Evolutionary conservation across 2,888 invertebrate species (phyloP), one percentile per base, ranked within the genome.

Genomic region (Amphipoea lucens): DNA sequence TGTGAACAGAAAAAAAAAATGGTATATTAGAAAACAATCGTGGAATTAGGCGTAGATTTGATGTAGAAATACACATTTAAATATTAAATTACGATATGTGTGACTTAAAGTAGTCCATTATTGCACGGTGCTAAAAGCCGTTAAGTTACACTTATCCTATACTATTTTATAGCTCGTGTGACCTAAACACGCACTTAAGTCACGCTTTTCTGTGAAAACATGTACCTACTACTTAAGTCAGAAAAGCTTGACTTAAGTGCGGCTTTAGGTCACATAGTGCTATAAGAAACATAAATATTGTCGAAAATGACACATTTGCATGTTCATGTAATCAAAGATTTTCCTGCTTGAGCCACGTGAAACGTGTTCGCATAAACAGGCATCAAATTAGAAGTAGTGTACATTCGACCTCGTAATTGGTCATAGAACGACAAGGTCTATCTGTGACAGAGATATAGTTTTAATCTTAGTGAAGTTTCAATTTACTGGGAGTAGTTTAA

Each of bases 1-100:
- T 89, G 84, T n/a, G 57, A 83, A 81, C 57, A 76, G 54, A 84
- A 80, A 71, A 0, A 78, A 67, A 42, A 7, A 9, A n/a, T n/a
- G 2, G 40, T 20, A 17, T 23, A 74, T 86, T 76, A 86, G 70
- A 63, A 36, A 72, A 71, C 6, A 17, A 17, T 42, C 17, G 6
- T 29, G 11, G 20, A 62, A 40, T 14, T 51, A 23, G 36, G 9
- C n/a, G 29, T 45, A 42, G 63, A n/a, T 62, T 71, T 20, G 6
- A 57, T n/a, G 62, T 7, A 68, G 14, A 9, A 48, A 48, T 11
- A 48, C 14, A 71, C 36, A 45, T n/a, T 48, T 23, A n/a, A 42
- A 36, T 7, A 54, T 23, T 57, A 23, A 3, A 57, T 57, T 57
- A 54, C 9, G 23, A 57, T 23, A 57, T 9, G 9, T 23, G 57